These are phyloP conservation scores for Epinephelus malabaricus DNA, from an alignment of 2,797 vertebrate species.

Conservation along the genomic window DNA sequence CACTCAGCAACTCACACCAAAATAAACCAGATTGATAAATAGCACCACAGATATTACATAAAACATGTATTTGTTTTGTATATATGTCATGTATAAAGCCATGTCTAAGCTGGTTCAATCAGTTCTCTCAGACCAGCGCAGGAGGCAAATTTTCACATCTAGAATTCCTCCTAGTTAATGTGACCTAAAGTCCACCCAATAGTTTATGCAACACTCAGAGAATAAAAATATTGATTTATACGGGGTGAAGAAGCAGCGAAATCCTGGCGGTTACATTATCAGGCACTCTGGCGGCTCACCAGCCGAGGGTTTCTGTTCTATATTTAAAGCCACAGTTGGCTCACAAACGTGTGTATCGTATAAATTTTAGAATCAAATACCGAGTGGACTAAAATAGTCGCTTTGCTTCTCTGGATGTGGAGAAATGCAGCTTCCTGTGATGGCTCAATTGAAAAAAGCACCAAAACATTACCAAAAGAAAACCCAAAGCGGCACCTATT, in stretches of 20 bases:
- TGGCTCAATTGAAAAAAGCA: neutral
- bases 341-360: neutral
- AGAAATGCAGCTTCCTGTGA: neutral
- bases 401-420: neutral
- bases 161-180: neutral
- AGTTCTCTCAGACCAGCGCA: neutral
- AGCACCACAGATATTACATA: too few species aligned
- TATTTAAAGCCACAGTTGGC: neutral
- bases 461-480: neutral
- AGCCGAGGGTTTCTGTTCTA: neutral
- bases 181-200: conserved; percentile 9
- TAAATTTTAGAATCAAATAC: neutral
- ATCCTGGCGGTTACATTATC: conserved; percentile 7
- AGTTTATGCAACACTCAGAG: conserved; percentile 14
- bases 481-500: neutral
- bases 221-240: conserved; percentile 32
- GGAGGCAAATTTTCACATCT: neutral
- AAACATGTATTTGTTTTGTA: too few species aligned
- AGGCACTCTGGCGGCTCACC: conserved; percentile 1
- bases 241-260: conserved; percentile 9
- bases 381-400: neutral
- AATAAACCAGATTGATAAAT: too few species aligned
- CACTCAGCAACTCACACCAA: too few species aligned
- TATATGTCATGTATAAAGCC: too few species aligned
- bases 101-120: neutral